These are phyloP conservation scores for Nomada ferruginata DNA, from an alignment of 2,888 invertebrate species.

Conservation along the genomic window DNA sequence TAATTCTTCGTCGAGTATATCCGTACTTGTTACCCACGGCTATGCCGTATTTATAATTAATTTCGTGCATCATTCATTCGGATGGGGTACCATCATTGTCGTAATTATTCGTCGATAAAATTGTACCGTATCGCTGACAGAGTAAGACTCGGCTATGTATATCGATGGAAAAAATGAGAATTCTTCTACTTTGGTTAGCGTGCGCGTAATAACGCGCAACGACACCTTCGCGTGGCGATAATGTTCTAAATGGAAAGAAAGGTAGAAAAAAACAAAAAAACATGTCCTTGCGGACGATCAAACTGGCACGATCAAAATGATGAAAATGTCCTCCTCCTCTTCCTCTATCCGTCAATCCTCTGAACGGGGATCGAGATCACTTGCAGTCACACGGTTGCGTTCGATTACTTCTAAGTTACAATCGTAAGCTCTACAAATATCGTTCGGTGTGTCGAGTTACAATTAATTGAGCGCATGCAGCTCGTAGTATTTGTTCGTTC, in stretches of 20 bases:
- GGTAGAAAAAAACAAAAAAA: not conserved
- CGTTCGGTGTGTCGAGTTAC: slow-evolving; percentile 37
- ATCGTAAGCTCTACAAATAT: slow-evolving; percentile 37
- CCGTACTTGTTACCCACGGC: not conserved
- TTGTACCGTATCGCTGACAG: not conserved
- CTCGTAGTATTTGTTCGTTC: slow-evolving; percentile 58
- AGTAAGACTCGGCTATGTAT: not conserved
- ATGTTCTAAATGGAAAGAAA: not conserved
- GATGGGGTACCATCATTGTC: not conserved
- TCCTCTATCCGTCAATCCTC: not conserved
- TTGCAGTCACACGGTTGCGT: slow-evolving; percentile 12
- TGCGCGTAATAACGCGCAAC: not conserved
- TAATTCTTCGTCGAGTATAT: slow-evolving; percentile 4
- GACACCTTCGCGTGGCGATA: not conserved
- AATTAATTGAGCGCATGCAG: slow-evolving; percentile 61
- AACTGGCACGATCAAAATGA: slow-evolving; percentile 37
- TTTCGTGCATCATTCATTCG: not conserved
- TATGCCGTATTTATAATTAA: not conserved
- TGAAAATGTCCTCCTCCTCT: not conserved
- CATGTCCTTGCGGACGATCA: not conserved
- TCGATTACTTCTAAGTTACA: slow-evolving; percentile 16
- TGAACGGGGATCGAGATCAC: slow-evolving; percentile 21
- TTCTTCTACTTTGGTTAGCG: not conserved
- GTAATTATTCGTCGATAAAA: slow-evolving; percentile 20
- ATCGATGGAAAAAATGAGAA: not conserved